Conservation (phyloP, 2,888 invertebrate species). For the Xiphydria camelus region DNA sequence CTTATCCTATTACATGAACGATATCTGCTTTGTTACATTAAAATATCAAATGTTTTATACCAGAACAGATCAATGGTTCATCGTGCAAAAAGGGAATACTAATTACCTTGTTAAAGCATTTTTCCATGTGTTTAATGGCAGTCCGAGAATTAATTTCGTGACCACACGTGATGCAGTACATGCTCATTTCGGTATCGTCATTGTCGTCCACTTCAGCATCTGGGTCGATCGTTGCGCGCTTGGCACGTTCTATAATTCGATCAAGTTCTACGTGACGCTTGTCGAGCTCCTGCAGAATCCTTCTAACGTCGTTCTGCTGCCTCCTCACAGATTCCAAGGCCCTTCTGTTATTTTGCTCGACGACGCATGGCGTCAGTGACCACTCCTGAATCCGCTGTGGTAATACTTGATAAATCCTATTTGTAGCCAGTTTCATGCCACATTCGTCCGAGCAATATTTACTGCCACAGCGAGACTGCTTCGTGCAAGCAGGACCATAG, state of each 20-base stretch:
- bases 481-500: slow-evolving; percentile 85
- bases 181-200: slow-evolving; percentile 76
- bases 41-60: not conserved
- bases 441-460: slow-evolving; percentile 95
- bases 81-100: slow-evolving; percentile 3
- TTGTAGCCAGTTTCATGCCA: slow-evolving; percentile 85
- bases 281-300: slow-evolving; percentile 79
- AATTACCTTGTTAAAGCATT: slow-evolving; percentile 87
- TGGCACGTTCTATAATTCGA: slow-evolving; percentile 77
- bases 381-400: slow-evolving; percentile 92
- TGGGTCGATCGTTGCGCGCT: slow-evolving; percentile 70
- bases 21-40: slow-evolving; percentile 1
- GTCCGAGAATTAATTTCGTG: slow-evolving; percentile 91
- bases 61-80: not conserved
- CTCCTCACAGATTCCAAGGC: slow-evolving; percentile 74
- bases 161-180: slow-evolving; percentile 97
- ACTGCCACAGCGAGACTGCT: slow-evolving; percentile 76
- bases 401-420: slow-evolving; percentile 80
- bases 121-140: slow-evolving; percentile 96
- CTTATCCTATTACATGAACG: not conserved
- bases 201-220: slow-evolving; percentile 64
- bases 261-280: slow-evolving; percentile 78
- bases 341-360: slow-evolving; percentile 80
- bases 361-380: slow-evolving; percentile 82
- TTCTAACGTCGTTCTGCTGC: slow-evolving; percentile 77